phyloP scores from a whole-genome alignment of 2,797 vertebrate genomes.

The Lithobates pipiens region DNA sequence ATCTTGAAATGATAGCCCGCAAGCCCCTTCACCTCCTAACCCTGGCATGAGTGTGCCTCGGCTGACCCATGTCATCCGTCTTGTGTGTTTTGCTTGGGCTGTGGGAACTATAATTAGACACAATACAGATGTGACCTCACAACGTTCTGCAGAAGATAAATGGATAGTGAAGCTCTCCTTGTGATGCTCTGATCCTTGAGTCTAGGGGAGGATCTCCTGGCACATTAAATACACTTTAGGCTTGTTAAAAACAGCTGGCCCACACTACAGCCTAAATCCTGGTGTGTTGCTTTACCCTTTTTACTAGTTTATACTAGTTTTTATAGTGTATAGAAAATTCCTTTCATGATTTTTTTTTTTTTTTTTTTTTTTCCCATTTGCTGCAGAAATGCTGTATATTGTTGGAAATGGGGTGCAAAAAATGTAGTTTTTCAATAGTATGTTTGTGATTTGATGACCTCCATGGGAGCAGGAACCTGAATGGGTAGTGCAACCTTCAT shows the following conservation, averaged over 20 bases:
- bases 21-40: constrained; percentile 49
- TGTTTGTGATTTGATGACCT: too few species aligned
- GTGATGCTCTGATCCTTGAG: constrained; percentile 1
- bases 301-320: too few species aligned
- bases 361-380: too few species aligned
- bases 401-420: too few species aligned
- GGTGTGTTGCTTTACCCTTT: neutral
- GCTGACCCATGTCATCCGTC: constrained; percentile 35
- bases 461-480: too few species aligned
- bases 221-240: neutral
- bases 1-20: constrained; percentile 17
- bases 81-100: constrained; percentile 17
- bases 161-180: constrained; percentile 21
- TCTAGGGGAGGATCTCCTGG: constrained; percentile 27
- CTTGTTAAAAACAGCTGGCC: constrained; percentile 29
- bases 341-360: neutral
- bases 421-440: too few species aligned
- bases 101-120: constrained; percentile 56
- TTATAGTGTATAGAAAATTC: constrained; percentile 4
- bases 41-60: constrained; percentile 24
- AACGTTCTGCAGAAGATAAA: constrained; percentile 37
- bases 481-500: too few species aligned
- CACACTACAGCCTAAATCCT: neutral
- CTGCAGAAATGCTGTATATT: too few species aligned
- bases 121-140: constrained; percentile 55